Conservation (phyloP, 2,797 vertebrate genomes). For the Hipposideros larvatus region DNA sequence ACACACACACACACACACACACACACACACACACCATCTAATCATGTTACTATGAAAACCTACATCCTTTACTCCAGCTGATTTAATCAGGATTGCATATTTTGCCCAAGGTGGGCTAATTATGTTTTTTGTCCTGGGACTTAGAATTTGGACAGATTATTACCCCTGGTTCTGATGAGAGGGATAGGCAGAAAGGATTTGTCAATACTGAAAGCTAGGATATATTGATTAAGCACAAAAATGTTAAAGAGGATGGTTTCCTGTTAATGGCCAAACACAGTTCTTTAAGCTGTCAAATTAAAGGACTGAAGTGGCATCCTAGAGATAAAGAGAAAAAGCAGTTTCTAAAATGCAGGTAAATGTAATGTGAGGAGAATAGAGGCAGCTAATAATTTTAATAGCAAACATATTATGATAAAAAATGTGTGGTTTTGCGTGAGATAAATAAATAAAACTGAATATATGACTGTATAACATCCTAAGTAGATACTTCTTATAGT, state of each 20-base stretch:
- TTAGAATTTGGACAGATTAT: neutral
- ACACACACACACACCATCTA: no score
- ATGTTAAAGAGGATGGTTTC: neutral
- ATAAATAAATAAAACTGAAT: conserved; percentile 6
- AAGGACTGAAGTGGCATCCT: neutral
- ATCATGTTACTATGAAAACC: neutral
- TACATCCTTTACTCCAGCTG: neutral
- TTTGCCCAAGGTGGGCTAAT: neutral
- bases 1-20: no score
- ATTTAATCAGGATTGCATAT: neutral
- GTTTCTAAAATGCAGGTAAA: neutral
- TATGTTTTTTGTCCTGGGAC: neutral
- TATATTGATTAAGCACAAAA: neutral
- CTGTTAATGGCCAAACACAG: neutral
- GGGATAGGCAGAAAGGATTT: neutral
- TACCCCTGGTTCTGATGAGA: neutral
- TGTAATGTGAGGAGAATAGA: neutral
- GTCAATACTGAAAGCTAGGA: neutral
- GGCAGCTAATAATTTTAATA: neutral
- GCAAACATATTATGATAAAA: neutral
- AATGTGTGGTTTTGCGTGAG: neutral
- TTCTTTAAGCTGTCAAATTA: neutral
- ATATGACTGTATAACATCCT: neutral
- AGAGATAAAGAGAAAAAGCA: neutral
- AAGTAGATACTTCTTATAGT: neutral